phyloP scores from a whole-genome alignment of 1,140 invertebrate genomes.

The Olivierus martensii region DNA sequence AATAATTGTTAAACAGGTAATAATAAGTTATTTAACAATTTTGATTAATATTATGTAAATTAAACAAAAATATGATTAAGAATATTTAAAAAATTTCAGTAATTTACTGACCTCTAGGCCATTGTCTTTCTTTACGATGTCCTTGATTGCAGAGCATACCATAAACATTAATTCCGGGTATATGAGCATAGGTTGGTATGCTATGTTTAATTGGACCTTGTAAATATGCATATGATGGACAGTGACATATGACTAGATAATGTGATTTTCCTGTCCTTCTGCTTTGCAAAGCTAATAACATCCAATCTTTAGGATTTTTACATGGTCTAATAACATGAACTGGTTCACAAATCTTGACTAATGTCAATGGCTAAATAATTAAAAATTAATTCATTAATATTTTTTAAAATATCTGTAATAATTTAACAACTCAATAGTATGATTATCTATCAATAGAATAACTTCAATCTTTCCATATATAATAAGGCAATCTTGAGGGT shows the following conservation, averaged over 20 bases:
- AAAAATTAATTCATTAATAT: background rate
- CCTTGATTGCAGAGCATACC: slow-evolving; percentile 61
- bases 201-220: slow-evolving; percentile 87
- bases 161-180: slow-evolving; percentile 47
- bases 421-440: no score
- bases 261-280: slow-evolving; percentile 84
- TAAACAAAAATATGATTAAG: no score
- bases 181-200: slow-evolving; percentile 81
- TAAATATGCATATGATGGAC: slow-evolving; percentile 64
- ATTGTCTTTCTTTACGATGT: no score
- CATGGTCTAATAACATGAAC: slow-evolving; percentile 77
- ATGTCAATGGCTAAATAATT: slow-evolving; percentile 45
- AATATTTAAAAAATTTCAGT: no score
- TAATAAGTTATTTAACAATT: no score
- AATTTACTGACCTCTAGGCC: no score
- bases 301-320: slow-evolving; percentile 75
- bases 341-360: slow-evolving; percentile 85
- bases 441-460: no score
- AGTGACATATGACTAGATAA: slow-evolving; percentile 83
- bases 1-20: no score
- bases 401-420: no score
- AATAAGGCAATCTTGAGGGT: background rate
- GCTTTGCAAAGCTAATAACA: slow-evolving; percentile 76
- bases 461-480: background rate
- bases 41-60: no score